These are phyloP conservation scores for Pandemis heparana DNA, from an alignment of 2,888 invertebrate species.

Conservation along the genomic window DNA sequence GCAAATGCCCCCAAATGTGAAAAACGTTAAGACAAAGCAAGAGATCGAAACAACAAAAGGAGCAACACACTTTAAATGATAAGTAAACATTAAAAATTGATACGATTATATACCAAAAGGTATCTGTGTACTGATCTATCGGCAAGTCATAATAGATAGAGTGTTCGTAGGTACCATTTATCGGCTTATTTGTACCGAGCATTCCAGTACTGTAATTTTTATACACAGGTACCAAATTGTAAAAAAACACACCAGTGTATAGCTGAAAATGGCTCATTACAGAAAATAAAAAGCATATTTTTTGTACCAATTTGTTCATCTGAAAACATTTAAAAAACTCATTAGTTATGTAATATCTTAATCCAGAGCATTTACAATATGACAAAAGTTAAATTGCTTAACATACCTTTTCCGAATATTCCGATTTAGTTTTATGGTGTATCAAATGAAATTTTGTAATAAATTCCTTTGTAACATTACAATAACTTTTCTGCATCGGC, in stretches of 20 bases:
- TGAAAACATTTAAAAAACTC: background rate
- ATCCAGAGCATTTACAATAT: too few species aligned
- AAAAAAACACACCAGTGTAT: background rate
- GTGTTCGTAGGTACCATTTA: conserved; percentile 19
- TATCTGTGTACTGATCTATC: conserved; percentile 10
- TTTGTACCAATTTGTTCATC: conserved; percentile 13
- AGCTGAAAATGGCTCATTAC: background rate
- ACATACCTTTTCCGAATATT: conserved; percentile 1
- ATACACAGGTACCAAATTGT: conserved; percentile 6
- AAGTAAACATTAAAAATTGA: background rate
- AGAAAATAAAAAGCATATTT: background rate
- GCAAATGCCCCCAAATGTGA: conserved; percentile 28
- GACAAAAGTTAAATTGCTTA: background rate
- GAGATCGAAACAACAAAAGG: background rate
- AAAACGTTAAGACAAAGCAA: conserved; percentile 8
- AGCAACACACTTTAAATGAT: background rate
- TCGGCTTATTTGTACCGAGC: background rate
- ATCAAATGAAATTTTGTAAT: conserved; percentile 19
- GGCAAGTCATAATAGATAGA: conserved; percentile 8
- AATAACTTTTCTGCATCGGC: conserved; percentile 3
- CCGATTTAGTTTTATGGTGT: conserved; percentile 3
- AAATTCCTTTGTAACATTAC: conserved; percentile 1
- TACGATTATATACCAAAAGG: background rate
- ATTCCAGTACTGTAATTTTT: conserved; percentile 14
- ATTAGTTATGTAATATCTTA: too few species aligned